Base-by-base conservation (phyloP, 2,888 invertebrate species). In the Herminia tarsipennalis region DNA sequence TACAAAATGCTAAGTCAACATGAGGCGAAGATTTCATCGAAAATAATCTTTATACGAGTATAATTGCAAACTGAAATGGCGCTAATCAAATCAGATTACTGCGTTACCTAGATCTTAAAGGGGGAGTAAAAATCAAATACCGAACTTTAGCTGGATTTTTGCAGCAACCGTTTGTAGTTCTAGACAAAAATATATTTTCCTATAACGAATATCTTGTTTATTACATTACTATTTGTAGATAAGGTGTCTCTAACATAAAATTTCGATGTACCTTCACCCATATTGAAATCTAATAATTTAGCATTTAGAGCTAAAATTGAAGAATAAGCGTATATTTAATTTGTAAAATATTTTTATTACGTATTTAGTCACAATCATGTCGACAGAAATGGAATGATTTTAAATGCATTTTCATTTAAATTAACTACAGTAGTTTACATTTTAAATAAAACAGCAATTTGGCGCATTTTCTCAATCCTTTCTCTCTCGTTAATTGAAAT, bases 321-420 rank as follows among this genome's bases (percentile, higher is more conserved):
- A 39, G 4, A 35, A 10, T 32, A 49, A 55, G 38, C 45, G 35
- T 59, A 41, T 17, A 34, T 25, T 47, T 32, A 32, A 33, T 48
- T 52, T 34, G 25, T 42, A 25, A 21, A 22, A 20, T 39, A 20
- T 28, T 36, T 32, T 35, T 22, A 29, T 54, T 42, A 47, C 29
- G 22, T 54, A 47, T 40, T 16, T 21, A 9, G 20, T 39, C 20
- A 24, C 13, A 16, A 22, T 9, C 18, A 5, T 18, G 9, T 43
- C 8, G n/a, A 33, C 9, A 10, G 27, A 24, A 45, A 17, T 61
- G 58, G 54, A 61, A 63, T 66, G 39, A 49, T 32, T 49, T 27
- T 29, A 56, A 65, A 62, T 64, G 38, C 51, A 36, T 29, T n/a
- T n/a, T 32, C 2, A 22, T 27, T 41, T 24, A 41, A 17, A 20